Conservation (phyloP, 2,888 invertebrate genomes). For the Cheilosia soror region DNA sequence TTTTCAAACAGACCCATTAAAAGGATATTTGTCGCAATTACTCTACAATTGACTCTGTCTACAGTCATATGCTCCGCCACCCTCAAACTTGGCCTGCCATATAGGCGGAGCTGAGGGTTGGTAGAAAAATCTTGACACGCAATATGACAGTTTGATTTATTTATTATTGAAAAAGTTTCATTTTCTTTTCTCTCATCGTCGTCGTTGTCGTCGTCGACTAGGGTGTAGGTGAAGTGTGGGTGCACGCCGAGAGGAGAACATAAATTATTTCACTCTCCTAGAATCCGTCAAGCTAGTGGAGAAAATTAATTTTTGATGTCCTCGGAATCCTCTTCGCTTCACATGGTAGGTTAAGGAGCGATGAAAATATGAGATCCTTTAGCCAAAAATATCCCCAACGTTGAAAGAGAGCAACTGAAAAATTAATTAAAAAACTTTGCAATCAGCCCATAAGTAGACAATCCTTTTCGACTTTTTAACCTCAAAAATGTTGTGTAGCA, state of each 20-base stretch:
- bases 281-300: slow-evolving; percentile 70
- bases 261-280: slow-evolving; percentile 69
- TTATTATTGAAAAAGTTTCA: slow-evolving; percentile 80
- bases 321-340: slow-evolving; percentile 17
- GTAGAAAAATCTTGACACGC: slow-evolving; percentile 59
- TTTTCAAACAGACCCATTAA: slow-evolving; percentile 59
- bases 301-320: slow-evolving; percentile 74
- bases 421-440: slow-evolving; percentile 83
- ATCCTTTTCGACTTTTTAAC: slow-evolving; percentile 58
- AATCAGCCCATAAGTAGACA: slow-evolving; percentile 76
- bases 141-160: slow-evolving; percentile 83
- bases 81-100: slow-evolving; percentile 11
- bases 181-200: slow-evolving; percentile 33
- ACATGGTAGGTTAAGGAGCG: slow-evolving; percentile 7
- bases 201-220: not conserved
- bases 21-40: slow-evolving; percentile 67
- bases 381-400: slow-evolving; percentile 22
- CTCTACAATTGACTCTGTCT: slow-evolving; percentile 60
- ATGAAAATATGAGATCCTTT: slow-evolving; percentile 35
- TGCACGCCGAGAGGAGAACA: slow-evolving; percentile 40
- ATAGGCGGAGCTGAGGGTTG: not conserved
- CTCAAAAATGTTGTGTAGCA: slow-evolving; percentile 45
- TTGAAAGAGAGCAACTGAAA: slow-evolving; percentile 57
- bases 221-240: slow-evolving; percentile 5
- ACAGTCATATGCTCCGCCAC: slow-evolving; percentile 14